A percentile compares a stretch with the other conserved stretches of the same genome.
Conservation (phyloP, 2,888 invertebrate genomes). For the Atrina japonica region DNA sequence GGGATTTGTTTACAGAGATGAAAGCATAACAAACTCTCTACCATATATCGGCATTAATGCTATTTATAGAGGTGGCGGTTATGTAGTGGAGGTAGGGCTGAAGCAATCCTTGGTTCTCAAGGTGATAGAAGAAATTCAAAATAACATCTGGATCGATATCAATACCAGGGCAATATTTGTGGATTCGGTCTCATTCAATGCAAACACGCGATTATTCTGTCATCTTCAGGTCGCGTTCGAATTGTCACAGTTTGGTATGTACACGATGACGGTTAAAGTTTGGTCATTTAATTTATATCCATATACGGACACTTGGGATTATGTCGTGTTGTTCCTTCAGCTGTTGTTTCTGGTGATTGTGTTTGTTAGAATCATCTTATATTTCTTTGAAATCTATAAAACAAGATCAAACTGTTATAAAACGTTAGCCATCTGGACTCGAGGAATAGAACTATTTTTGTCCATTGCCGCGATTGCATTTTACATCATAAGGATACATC, state of each 20-base stretch:
- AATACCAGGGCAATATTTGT: constrained; percentile 49
- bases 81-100: constrained; percentile 37
- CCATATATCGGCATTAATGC: constrained; percentile 22
- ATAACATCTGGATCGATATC: constrained; percentile 52
- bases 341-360: constrained; percentile 43
- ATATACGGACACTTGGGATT: constrained; percentile 54
- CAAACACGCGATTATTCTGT: constrained; percentile 32
- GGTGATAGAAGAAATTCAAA: constrained; percentile 20
- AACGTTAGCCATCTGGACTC: constrained; percentile 12
- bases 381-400: constrained; percentile 3
- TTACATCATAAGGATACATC: constrained; percentile 49
- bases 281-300: constrained; percentile 48
- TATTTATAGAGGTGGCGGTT: constrained; percentile 46
- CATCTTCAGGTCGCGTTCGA: constrained; percentile 32
- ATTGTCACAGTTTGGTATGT: constrained; percentile 27
- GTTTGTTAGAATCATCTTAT: constrained; percentile 17
- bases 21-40: constrained; percentile 11
- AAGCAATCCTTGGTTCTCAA: constrained; percentile 31
- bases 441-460: constrained; percentile 40
- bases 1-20: constrained; percentile 20
- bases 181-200: constrained; percentile 38
- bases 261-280: background rate
- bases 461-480: constrained; percentile 33
- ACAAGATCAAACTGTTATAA: background rate
- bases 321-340: constrained; percentile 49